Percentiles rank a stretch among this genome's conserved stretches.
Evolutionary conservation across 2,888 invertebrate species (phyloP).

Genomic region (Carabus problematicus): DNA sequence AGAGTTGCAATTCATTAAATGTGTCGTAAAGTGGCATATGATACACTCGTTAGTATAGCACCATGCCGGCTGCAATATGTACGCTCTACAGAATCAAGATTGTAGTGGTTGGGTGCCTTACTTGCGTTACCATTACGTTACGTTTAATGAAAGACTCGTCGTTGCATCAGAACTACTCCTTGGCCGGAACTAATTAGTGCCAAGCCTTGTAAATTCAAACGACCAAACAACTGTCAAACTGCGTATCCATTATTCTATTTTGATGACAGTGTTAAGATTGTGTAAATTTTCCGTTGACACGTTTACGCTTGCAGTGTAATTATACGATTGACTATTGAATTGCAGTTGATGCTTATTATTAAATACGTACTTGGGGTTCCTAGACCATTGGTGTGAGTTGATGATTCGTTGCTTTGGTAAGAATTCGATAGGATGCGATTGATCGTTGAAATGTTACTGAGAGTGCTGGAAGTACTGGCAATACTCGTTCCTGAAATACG

Average conservation of each 20-base stretch:
- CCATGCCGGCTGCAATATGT: slow-evolving; percentile 6
- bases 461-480: slow-evolving; percentile 34
- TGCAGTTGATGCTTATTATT: not conserved
- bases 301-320: not conserved
- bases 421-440: slow-evolving; percentile 32
- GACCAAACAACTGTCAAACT: slow-evolving; percentile 1
- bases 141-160: slow-evolving; percentile 9
- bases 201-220: slow-evolving; percentile 15
- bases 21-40: not conserved
- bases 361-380: slow-evolving; percentile 27
- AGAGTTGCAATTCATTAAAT: not conserved
- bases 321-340: not conserved
- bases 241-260: not conserved
- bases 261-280: not conserved
- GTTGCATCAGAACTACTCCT: not conserved
- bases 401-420: slow-evolving; percentile 28
- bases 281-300: not conserved
- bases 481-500: slow-evolving; percentile 32
- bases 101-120: slow-evolving; percentile 6
- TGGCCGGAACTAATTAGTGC: slow-evolving; percentile 26
- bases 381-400: slow-evolving; percentile 27
- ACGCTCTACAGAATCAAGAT: slow-evolving; percentile 5
- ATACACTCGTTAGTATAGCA: not conserved
- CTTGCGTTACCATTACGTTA: slow-evolving; percentile 10
- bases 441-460: slow-evolving; percentile 34